phyloP scores from a whole-genome alignment of 1,140 invertebrate genomes.

The Drosophila seguyi region DNA sequence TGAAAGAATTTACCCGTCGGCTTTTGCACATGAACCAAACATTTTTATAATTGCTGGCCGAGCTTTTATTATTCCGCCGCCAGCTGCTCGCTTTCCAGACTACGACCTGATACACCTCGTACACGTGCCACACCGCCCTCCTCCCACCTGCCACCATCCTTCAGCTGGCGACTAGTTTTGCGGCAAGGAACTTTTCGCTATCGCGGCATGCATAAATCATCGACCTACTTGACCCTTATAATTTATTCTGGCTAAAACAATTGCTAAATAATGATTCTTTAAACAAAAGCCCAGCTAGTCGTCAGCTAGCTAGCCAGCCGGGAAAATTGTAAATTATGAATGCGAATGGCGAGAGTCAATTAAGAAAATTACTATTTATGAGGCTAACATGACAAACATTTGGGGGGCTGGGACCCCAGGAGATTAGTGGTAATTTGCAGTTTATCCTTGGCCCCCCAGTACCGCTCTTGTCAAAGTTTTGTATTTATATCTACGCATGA shows the following conservation, averaged over 20 bases:
- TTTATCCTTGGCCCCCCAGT: constrained; percentile 29
- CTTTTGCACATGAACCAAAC: constrained; percentile 46
- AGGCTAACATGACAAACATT: constrained; percentile 46
- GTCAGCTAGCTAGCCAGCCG: neutral
- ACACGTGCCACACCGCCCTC: constrained; percentile 1
- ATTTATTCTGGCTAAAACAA: constrained; percentile 64
- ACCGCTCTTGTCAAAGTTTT: constrained; percentile 60
- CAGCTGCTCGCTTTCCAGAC: constrained; percentile 29
- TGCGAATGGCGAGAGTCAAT: constrained; percentile 64
- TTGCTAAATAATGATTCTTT: constrained; percentile 69
- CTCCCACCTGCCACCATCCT: neutral
- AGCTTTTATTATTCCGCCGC: constrained; percentile 59
- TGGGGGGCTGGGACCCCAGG: constrained; percentile 25
- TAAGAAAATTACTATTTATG: constrained; percentile 81
- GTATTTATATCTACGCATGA: constrained; percentile 77
- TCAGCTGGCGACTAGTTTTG: constrained; percentile 12
- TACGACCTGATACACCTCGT: neutral
- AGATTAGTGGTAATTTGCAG: constrained; percentile 72
- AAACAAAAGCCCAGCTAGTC: constrained; percentile 49
- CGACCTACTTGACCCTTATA: constrained; percentile 28
- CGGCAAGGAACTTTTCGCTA: constrained; percentile 41
- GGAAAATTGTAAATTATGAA: constrained; percentile 59
- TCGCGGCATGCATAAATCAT: constrained; percentile 65
- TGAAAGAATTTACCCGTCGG: constrained; percentile 33
- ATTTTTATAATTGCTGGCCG: constrained; percentile 61